Evolutionary conservation across 2,113 vertebrate species (phyloP), one percentile per base, ranked within the genome.

Genomic region (Engystomops pustulosus): DNA sequence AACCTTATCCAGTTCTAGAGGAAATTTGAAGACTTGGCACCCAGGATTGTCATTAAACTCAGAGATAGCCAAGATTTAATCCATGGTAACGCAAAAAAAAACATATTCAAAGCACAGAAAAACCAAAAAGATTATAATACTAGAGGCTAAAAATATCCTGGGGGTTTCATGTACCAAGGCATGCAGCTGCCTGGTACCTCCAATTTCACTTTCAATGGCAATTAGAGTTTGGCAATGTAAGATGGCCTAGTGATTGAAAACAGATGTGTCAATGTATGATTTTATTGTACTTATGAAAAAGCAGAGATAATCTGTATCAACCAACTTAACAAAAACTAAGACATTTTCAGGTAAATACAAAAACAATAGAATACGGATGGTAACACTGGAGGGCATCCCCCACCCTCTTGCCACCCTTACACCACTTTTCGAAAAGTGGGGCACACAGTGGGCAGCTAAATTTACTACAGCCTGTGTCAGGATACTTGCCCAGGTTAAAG

Each of bases 51-150:
- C 75, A 78, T 78, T 78, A 78, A 60, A 34, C 47, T 18, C 53
- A 41, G 45, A 58, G 17, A 53, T 34, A 51, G 27, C 27, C 72
- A 53, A 41, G n/a, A 41, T 74, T 60, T 36, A 58, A 25, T 41
- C 75, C 53, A 58, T 41, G 49, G 74, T 58, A 55, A 76, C 32
- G 10, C 38, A 58, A 53, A 75, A 47, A 34, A 75, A 76, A 76
- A 60, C 53, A 41, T 23, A 78, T 38, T 78, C 34, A 78, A 60
- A 78, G 51, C 75, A 58, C 32, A 60, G 32, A 58, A 78, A 78
- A 78, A 36, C 51, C 51, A 58, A 53, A 58, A 78, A 78, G 38
- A 15, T 90, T 47, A 67, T 80, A 80, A 49, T 62, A 67, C 58
- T 44, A 32, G 38, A 45, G 78, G 18, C 58, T 45, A 80, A 80